These are phyloP conservation scores for Eclectus roratus DNA, from an alignment of 2,113 vertebrate genomes.

Conservation along the genomic window DNA sequence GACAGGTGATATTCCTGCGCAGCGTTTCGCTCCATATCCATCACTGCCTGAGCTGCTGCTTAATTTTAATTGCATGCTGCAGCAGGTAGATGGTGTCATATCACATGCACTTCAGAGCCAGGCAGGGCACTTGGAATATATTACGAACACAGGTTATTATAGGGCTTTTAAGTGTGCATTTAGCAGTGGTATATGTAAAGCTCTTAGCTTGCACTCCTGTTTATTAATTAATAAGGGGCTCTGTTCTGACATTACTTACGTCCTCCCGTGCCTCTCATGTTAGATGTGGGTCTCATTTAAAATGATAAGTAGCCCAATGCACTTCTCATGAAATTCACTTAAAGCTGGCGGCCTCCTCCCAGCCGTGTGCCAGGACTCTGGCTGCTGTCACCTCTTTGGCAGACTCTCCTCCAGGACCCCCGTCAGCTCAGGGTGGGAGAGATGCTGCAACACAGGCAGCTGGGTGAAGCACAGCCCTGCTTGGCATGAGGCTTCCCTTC, in stretches of 20 bases:
- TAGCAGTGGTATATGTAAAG: constrained; percentile 28
- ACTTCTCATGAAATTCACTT: constrained; percentile 53
- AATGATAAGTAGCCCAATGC: constrained; percentile 50
- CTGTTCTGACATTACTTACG: constrained; percentile 41
- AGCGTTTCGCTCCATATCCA: neutral
- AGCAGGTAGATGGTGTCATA: constrained; percentile 65
- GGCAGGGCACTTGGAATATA: neutral
- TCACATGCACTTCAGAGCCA: neutral
- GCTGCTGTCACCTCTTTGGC: neutral
- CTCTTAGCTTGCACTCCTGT: constrained; percentile 47
- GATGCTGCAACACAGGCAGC: neutral
- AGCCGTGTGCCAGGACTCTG: neutral
- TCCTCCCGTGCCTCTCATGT: neutral
- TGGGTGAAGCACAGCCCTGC: neutral
- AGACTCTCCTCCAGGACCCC: neutral
- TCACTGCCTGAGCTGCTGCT: neutral
- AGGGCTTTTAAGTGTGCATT: constrained; percentile 54
- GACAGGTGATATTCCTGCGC: neutral
- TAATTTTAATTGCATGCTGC: constrained; percentile 50
- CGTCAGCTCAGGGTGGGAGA: neutral
- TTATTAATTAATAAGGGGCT: constrained; percentile 63
- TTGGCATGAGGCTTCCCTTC: neutral
- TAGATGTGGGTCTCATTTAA: constrained; percentile 32
- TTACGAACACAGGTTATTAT: constrained; percentile 21
- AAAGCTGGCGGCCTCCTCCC: constrained; percentile 1